Evolutionary conservation across 2,888 invertebrate species (phyloP).

Genomic region (Dromius quadrimaculatus): DNA sequence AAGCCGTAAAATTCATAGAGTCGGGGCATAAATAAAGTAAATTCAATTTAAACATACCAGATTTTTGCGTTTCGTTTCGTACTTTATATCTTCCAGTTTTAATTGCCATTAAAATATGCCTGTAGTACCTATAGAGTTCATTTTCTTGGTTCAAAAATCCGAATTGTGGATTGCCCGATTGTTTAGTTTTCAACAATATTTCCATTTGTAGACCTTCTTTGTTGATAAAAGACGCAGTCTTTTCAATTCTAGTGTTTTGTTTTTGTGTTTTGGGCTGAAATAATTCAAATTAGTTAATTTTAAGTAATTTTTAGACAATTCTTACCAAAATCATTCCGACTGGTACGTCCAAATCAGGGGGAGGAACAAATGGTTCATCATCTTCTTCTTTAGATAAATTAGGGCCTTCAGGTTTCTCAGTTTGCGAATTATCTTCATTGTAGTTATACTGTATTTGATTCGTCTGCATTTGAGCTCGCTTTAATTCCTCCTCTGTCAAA

Average conservation of each 20-base stretch:
- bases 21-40: too few relatives aligned
- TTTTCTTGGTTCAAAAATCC: conserved; percentile 91
- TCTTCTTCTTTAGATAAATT: conserved; percentile 69
- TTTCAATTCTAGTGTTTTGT: conserved; percentile 93
- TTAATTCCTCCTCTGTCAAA: conserved; percentile 93
- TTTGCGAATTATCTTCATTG: conserved; percentile 65
- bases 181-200: conserved; percentile 97
- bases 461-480: conserved; percentile 82
- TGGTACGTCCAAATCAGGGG: conserved; percentile 82
- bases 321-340: conserved; percentile 78
- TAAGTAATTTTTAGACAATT: conserved; percentile 48
- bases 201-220: conserved; percentile 98
- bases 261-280: conserved; percentile 86
- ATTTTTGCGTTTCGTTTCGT: conserved; percentile 30
- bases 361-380: conserved; percentile 82
- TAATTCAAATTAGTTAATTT: conserved; percentile 31
- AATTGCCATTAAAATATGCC: conserved; percentile 78
- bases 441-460: conserved; percentile 84
- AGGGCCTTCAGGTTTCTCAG: conserved; percentile 66
- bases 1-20: too few relatives aligned
- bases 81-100: conserved; percentile 74
- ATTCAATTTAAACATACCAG: conserved; percentile 32
- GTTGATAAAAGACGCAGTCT: conserved; percentile 90
- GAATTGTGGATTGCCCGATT: conserved; percentile 93
- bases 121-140: conserved; percentile 89